Evolutionary conservation across 2,797 vertebrate species (phyloP).

Genomic region (Allobates femoralis): DNA sequence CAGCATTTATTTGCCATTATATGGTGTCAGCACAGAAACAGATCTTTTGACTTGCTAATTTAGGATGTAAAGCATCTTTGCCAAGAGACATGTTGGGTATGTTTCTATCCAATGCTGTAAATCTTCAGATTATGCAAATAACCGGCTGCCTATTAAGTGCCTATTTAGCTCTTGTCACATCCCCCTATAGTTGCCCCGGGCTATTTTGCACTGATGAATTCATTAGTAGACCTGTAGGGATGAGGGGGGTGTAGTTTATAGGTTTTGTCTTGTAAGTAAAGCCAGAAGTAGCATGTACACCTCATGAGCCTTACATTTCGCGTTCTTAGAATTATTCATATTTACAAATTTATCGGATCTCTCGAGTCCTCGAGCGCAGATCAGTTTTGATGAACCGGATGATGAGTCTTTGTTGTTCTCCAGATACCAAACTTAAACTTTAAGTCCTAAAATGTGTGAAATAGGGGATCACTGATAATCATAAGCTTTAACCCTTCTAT

Average conservation of each 20-base stretch:
- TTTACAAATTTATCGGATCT: neutral
- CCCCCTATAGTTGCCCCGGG: conserved; percentile 12
- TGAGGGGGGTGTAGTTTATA: neutral
- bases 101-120: conserved; percentile 34
- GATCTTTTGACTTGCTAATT: conserved; percentile 59
- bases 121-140: conserved; percentile 49
- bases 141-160: conserved; percentile 10
- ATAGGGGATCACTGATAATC: neutral
- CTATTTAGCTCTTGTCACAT: conserved; percentile 22
- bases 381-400: neutral
- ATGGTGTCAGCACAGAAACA: conserved; percentile 43
- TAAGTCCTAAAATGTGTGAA: neutral
- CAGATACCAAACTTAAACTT: neutral
- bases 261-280: conserved; percentile 30
- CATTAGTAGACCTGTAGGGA: conserved; percentile 13
- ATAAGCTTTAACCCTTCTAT: neutral
- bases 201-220: conserved; percentile 36
- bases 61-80: conserved; percentile 43
- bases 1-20: conserved; percentile 57
- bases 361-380: neutral
- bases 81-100: conserved; percentile 49
- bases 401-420: neutral
- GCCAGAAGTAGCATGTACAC: neutral
- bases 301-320: too few relatives aligned
- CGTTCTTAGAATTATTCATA: neutral